Evolutionary conservation across 2,113 vertebrate genomes (phyloP).

Genomic region (Xerus inauris): DNA sequence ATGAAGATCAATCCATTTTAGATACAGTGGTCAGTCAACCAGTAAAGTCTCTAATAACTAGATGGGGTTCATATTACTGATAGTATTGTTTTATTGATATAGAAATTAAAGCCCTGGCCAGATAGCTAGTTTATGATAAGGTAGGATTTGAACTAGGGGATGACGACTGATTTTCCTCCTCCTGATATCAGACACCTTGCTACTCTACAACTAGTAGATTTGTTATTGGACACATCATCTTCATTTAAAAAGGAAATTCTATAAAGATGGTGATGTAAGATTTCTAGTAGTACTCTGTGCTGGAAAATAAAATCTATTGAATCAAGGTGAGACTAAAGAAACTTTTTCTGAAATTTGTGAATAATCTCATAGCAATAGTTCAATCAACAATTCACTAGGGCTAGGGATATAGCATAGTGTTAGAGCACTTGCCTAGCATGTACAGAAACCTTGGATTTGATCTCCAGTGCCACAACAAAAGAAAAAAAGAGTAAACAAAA

Average conservation of each 20-base stretch:
- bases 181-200: neutral
- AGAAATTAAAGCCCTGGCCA: neutral
- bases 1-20: neutral
- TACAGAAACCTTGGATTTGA: neutral
- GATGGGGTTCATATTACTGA: neutral
- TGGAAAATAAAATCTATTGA: neutral
- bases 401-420: too few species aligned
- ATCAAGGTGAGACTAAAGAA: neutral
- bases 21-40: too few species aligned
- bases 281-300: neutral
- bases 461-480: neutral
- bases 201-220: neutral
- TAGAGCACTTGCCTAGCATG: neutral
- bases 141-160: neutral
- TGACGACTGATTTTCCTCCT: neutral
- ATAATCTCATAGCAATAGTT: neutral
- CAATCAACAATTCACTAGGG: neutral
- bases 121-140: neutral
- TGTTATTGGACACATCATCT: neutral
- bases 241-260: neutral
- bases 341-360: neutral
- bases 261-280: neutral
- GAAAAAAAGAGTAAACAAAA: neutral
- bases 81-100: neutral
- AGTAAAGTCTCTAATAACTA: neutral